phyloP scores from a whole-genome alignment of 1,140 invertebrate genomes.

The Aphis craccivora region DNA sequence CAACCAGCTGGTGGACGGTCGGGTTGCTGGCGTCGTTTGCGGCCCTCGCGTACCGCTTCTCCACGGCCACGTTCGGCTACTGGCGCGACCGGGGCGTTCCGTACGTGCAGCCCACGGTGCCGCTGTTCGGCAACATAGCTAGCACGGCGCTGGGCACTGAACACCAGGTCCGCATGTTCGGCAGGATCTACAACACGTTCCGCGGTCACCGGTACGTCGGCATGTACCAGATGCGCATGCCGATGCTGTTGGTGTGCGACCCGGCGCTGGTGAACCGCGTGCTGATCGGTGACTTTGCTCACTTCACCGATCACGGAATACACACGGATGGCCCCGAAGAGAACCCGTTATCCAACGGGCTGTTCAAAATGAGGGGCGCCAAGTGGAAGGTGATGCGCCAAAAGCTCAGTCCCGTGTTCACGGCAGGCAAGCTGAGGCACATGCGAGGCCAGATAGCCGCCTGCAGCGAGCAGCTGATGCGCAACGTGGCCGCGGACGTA shows the following conservation, averaged over 20 bases:
- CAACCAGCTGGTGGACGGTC: neutral
- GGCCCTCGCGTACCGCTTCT: neutral
- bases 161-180: neutral
- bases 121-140: constrained; percentile 60
- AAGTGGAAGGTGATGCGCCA: constrained; percentile 67
- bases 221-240: constrained; percentile 59
- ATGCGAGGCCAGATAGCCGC: constrained; percentile 67
- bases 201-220: constrained; percentile 59
- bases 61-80: neutral
- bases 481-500: constrained; percentile 15
- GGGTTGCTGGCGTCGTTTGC: neutral
- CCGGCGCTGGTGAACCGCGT: constrained; percentile 66
- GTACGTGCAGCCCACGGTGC: constrained; percentile 56
- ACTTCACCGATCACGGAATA: constrained; percentile 65
- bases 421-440: constrained; percentile 68
- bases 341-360: constrained; percentile 67
- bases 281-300: constrained; percentile 66
- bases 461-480: constrained; percentile 61
- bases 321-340: neutral
- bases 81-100: constrained; percentile 57
- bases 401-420: constrained; percentile 69
- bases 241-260: constrained; percentile 64
- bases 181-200: constrained; percentile 58
- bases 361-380: constrained; percentile 66
- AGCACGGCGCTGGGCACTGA: neutral